Evolutionary conservation across 2,888 invertebrate species (phyloP).

Genomic region (Tipula lateralis): DNA sequence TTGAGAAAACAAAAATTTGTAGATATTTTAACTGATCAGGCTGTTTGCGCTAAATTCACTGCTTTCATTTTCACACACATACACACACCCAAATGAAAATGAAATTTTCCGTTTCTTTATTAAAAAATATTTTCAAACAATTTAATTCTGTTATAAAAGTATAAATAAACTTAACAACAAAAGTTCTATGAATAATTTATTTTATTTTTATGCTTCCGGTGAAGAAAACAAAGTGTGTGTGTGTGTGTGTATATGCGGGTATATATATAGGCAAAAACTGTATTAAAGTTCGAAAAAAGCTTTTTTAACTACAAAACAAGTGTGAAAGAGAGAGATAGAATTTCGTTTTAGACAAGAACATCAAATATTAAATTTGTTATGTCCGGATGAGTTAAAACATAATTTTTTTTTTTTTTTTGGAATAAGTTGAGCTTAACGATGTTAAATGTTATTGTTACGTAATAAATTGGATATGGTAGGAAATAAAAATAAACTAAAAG

Average conservation of each 20-base stretch:
- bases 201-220: not conserved
- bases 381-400: conserved; percentile 14
- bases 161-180: not conserved
- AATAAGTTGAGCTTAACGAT: not conserved
- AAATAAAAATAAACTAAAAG: not conserved
- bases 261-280: not conserved
- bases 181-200: conserved; percentile 9
- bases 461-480: not conserved
- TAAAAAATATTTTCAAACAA: not conserved
- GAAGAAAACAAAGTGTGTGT: not conserved
- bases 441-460: conserved; percentile 24
- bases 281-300: not conserved
- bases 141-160: not conserved
- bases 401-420: not conserved
- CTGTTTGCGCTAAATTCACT: not conserved
- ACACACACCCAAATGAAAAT: not conserved
- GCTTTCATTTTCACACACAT: not conserved
- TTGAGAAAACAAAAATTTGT: too few relatives aligned
- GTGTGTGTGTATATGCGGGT: not conserved
- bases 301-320: not conserved
- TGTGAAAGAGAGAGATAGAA: not conserved
- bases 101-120: not conserved
- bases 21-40: not conserved
- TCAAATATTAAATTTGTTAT: conserved; percentile 24
- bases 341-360: not conserved